Conservation (phyloP, 2,797 vertebrate species). For the Rallus crepitans region DNA sequence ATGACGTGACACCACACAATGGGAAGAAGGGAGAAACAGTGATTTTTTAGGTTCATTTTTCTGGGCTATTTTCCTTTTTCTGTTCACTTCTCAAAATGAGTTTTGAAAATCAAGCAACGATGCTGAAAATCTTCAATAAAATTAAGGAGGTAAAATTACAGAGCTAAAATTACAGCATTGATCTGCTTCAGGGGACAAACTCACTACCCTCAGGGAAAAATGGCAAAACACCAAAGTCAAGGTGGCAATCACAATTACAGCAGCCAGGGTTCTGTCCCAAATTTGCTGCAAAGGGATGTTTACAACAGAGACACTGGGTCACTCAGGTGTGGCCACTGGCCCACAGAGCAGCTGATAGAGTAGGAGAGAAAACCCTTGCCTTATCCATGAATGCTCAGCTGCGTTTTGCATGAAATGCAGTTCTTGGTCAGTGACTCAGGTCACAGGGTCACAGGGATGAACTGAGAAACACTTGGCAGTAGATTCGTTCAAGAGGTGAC, state of each 20-base stretch:
- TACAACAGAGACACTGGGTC: background rate
- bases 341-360: background rate
- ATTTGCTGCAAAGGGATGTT: background rate
- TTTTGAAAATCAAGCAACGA: conserved; percentile 8
- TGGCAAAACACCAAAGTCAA: background rate
- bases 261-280: background rate
- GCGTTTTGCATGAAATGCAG: background rate
- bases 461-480: background rate
- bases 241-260: background rate
- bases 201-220: background rate
- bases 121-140: background rate
- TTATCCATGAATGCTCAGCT: background rate
- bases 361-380: background rate
- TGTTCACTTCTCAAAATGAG: background rate
- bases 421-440: background rate
- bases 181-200: background rate
- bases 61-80: background rate
- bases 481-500: background rate
- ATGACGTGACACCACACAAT: background rate
- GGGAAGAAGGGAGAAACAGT: background rate
- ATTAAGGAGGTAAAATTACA: background rate
- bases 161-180: background rate
- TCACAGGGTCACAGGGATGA: background rate
- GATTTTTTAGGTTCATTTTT: background rate
- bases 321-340: background rate